phyloP scores from a whole-genome alignment of 2,888 invertebrate genomes.

The Pilophorus perplexus region DNA sequence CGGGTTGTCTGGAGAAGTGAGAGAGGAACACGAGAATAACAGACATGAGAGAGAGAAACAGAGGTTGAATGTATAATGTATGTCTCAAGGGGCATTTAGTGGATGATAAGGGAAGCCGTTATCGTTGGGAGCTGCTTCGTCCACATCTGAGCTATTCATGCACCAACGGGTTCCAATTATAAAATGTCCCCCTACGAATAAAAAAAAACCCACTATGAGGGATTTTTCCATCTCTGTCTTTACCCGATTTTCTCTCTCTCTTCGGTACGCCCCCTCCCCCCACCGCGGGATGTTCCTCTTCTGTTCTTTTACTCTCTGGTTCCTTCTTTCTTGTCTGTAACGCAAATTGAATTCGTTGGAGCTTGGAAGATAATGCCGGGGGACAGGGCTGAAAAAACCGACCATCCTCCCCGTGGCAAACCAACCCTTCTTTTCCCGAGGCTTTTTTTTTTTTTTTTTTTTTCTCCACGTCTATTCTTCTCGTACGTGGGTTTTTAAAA shows the following conservation, averaged over 20 bases:
- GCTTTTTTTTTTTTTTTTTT: no score
- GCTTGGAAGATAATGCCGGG: constrained; percentile 31
- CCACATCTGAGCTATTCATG: constrained; percentile 37
- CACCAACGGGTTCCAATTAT: constrained; percentile 37
- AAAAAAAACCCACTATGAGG: constrained; percentile 2
- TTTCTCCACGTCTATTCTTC: not conserved
- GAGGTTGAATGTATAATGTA: constrained; percentile 37
- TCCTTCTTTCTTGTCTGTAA: constrained; percentile 12
- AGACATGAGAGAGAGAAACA: not conserved
- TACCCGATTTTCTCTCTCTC: constrained; percentile 1
- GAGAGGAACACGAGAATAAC: not conserved
- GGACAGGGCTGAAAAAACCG: constrained; percentile 28
- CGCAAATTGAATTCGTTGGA: constrained; percentile 37
- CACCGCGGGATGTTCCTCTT: not conserved
- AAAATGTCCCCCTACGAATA: constrained; percentile 37
- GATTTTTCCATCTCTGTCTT: not conserved
- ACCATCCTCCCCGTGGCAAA: not conserved
- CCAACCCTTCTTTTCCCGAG: no score
- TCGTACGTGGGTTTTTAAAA: constrained; percentile 24
- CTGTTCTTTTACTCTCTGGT: constrained; percentile 21
- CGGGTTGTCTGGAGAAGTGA: constrained; percentile 8
- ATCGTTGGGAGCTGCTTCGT: constrained; percentile 1
- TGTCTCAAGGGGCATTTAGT: constrained; percentile 38
- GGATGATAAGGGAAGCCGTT: constrained; percentile 27
- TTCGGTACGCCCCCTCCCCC: not conserved